Percentiles rank a stretch among this genome's conserved stretches.
Conservation (phyloP, 2,888 invertebrate species). For the Cyaniris semiargus region DNA sequence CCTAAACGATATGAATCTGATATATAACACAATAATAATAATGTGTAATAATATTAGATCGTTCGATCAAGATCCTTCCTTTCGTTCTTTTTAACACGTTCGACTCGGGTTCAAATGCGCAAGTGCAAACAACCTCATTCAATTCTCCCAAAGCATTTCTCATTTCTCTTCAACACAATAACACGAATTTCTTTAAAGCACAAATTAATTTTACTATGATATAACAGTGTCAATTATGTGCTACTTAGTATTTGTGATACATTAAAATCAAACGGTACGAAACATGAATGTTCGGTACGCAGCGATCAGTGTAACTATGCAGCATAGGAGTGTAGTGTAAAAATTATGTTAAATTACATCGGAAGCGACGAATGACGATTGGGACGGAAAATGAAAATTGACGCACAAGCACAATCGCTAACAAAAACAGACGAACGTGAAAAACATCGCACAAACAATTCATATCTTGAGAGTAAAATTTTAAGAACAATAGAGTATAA, state of each 20-base stretch:
- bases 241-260: constrained; percentile 29
- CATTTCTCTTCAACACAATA: constrained; percentile 51
- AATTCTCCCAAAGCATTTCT: constrained; percentile 71
- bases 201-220: constrained; percentile 42
- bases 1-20: not conserved
- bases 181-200: constrained; percentile 48
- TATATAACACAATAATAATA: not conserved
- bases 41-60: no score
- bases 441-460: constrained; percentile 59
- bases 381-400: constrained; percentile 72
- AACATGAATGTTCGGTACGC: constrained; percentile 38
- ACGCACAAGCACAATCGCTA: constrained; percentile 72
- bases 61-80: not conserved
- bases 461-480: constrained; percentile 57
- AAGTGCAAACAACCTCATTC: constrained; percentile 75
- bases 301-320: constrained; percentile 38
- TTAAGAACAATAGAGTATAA: constrained; percentile 67
- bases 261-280: not conserved
- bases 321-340: constrained; percentile 39
- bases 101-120: constrained; percentile 55
- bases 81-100: not conserved
- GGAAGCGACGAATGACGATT: constrained; percentile 56
- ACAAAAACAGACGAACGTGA: constrained; percentile 63
- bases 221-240: constrained; percentile 33
- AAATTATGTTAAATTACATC: constrained; percentile 57